A percentile compares a stretch with the other conserved stretches of the same genome.
These are phyloP conservation scores for Nymphalis urticae DNA, from an alignment of 2,888 invertebrate species.

Conservation along the genomic window DNA sequence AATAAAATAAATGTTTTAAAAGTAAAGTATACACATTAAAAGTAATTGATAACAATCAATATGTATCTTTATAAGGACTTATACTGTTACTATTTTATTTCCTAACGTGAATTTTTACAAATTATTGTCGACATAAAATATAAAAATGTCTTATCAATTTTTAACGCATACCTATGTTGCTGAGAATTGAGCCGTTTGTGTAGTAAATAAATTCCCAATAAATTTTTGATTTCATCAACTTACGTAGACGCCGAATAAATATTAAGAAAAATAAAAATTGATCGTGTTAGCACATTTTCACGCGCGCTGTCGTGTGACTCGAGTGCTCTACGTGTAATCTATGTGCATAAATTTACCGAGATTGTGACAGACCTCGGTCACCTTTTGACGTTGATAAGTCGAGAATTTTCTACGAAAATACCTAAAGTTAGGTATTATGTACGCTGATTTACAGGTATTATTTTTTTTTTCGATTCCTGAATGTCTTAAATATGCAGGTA, in stretches of 20 bases:
- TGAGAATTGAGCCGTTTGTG: not conserved
- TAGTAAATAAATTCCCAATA: not conserved
- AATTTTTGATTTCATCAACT: not conserved
- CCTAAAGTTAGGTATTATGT: no score
- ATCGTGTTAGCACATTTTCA: conserved; percentile 48
- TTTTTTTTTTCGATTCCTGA: not conserved
- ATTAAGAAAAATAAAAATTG: conserved; percentile 9
- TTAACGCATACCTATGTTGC: no score
- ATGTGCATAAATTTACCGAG: conserved; percentile 72
- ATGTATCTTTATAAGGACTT: no score
- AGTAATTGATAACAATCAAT: no score
- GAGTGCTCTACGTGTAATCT: conserved; percentile 58
- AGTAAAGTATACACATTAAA: no score
- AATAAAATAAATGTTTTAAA: no score
- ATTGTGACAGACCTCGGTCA: conserved; percentile 20
- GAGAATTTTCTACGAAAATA: conserved; percentile 1
- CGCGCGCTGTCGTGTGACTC: conserved; percentile 41
- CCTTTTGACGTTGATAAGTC: conserved; percentile 16
- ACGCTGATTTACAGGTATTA: not conserved
- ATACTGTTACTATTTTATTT: no score
- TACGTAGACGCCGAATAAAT: not conserved
- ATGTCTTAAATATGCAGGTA: no score
- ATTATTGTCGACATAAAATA: no score
- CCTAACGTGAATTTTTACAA: no score
- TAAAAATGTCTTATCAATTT: no score